A percentile compares a stretch with the other conserved stretches of the same genome.
phyloP scores from a whole-genome alignment of 2,113 vertebrate genomes.

The Leiothrix lutea region DNA sequence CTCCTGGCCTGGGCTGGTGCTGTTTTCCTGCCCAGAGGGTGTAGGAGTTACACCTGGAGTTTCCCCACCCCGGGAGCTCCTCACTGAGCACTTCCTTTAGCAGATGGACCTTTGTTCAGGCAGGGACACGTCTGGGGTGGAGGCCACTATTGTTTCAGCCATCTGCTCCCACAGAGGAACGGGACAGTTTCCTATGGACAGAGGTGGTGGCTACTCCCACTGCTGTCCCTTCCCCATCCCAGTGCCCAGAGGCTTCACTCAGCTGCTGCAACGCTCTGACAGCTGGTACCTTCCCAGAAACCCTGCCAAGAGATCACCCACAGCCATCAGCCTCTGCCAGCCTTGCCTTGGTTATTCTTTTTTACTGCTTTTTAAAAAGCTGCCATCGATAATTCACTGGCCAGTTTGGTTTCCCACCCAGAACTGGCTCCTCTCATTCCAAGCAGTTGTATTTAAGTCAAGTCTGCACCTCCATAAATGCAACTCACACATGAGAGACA shows the following conservation, averaged over 20 bases:
- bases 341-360: not conserved
- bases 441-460: not conserved
- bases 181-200: not conserved
- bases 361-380: not conserved
- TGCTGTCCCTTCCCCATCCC: not conserved
- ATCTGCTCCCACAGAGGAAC: not conserved
- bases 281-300: not conserved
- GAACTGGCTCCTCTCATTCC: not conserved
- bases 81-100: not conserved
- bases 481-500: not conserved
- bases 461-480: not conserved
- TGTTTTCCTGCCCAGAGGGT: not conserved
- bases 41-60: not conserved
- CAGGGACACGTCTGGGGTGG: not conserved
- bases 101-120: slow-evolving; percentile 21
- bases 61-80: not conserved
- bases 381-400: not conserved
- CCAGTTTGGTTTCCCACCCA: not conserved
- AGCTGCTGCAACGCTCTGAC: not conserved
- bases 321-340: not conserved
- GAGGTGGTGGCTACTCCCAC: not conserved
- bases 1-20: not conserved
- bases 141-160: slow-evolving; percentile 33
- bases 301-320: not conserved
- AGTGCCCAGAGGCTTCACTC: not conserved